Evolutionary conservation across 2,888 invertebrate species (phyloP).

Genomic region (Sminthurides aquaticus): DNA sequence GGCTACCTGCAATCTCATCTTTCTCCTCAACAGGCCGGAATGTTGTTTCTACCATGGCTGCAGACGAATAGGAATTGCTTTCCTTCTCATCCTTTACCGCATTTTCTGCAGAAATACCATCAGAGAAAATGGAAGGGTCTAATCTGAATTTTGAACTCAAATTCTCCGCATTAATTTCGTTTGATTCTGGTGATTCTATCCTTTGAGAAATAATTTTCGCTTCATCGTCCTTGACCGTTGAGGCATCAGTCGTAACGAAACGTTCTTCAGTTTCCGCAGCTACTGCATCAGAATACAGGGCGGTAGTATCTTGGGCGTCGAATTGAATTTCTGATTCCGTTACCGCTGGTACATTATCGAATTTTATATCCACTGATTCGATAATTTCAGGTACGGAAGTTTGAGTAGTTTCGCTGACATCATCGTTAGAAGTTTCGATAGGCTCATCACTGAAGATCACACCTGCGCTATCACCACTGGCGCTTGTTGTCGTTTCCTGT

Average conservation of each 20-base stretch:
- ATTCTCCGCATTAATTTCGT: background rate
- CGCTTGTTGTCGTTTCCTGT: background rate
- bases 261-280: background rate
- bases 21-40: too few species aligned
- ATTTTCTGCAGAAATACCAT: conserved; percentile 10
- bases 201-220: too few species aligned
- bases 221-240: too few species aligned
- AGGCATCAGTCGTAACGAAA: background rate
- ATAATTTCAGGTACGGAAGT: background rate
- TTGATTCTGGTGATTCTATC: too few species aligned
- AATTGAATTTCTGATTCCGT: too few species aligned
- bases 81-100: background rate
- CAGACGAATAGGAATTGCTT: too few species aligned
- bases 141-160: conserved; percentile 20
- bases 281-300: too few species aligned
- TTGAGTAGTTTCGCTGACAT: background rate
- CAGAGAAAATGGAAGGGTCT: conserved; percentile 24
- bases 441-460: background rate
- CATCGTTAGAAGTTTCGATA: too few species aligned
- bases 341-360: too few species aligned
- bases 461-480: background rate
- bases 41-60: background rate
- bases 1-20: background rate
- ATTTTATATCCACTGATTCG: background rate
- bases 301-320: too few species aligned